Evolutionary conservation across 2,888 invertebrate genomes (phyloP).

Genomic region (Polietes domitor): DNA sequence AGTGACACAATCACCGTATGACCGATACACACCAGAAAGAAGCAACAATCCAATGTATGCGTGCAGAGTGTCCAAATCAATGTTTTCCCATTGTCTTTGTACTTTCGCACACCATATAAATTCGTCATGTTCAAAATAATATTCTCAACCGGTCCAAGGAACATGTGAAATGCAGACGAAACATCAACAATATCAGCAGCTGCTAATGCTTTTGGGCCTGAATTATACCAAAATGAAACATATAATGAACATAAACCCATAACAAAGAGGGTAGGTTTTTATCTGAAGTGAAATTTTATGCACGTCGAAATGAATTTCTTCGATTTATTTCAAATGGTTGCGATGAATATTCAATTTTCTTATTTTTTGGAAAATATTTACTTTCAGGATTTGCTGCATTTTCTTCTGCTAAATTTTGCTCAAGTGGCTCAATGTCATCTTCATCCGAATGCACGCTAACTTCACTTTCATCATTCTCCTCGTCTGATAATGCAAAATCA

Average conservation of each 20-base stretch:
- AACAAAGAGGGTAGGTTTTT: slow-evolving; percentile 17
- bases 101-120: neutral
- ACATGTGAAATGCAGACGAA: slow-evolving; percentile 2
- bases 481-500: slow-evolving; percentile 26
- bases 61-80: slow-evolving; percentile 26
- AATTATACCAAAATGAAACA: slow-evolving; percentile 13
- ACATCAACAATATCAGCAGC: slow-evolving; percentile 38
- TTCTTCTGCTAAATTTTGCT: neutral
- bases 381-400: too few species aligned
- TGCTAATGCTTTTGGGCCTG: slow-evolving; percentile 14
- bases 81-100: neutral
- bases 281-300: neutral
- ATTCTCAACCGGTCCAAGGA: neutral
- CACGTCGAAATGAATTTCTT: slow-evolving; percentile 8
- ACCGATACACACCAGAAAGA: neutral
- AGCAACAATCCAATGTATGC: slow-evolving; percentile 3
- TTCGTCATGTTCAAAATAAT: slow-evolving; percentile 1
- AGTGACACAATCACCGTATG: slow-evolving; percentile 25
- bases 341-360: slow-evolving; percentile 15
- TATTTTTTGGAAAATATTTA: slow-evolving; percentile 1
- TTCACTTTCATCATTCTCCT: slow-evolving; percentile 6
- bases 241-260: slow-evolving; percentile 22
- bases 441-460: slow-evolving; percentile 1
- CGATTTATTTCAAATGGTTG: neutral
- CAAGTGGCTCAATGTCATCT: neutral